Evolutionary conservation across 1,140 invertebrate species (phyloP).

Genomic region (Apis mellifera): DNA sequence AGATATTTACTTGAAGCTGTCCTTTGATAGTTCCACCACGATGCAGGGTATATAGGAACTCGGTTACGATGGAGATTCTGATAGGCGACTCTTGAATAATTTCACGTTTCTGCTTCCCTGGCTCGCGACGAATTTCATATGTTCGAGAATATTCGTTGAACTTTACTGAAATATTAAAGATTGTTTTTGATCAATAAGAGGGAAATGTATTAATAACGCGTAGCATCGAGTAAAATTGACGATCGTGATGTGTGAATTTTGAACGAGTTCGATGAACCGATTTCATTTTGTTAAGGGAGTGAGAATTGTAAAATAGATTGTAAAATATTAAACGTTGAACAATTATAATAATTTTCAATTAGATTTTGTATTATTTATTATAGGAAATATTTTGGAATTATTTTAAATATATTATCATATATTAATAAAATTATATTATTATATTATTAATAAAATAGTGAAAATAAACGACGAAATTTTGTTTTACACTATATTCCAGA

Average conservation of each 20-base stretch:
- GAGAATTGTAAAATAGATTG: no score
- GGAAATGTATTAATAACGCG: neutral
- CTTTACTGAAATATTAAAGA: neutral
- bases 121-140: neutral
- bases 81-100: constrained; percentile 15
- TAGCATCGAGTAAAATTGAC: neutral
- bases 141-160: neutral
- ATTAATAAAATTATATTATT: no score
- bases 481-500: no score
- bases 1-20: constrained; percentile 1
- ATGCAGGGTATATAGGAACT: neutral
- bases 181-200: neutral
- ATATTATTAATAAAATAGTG: no score
- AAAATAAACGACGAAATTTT: no score
- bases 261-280: neutral
- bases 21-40: constrained; percentile 4
- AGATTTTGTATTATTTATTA: no score
- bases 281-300: neutral
- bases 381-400: no score
- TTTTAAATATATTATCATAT: no score
- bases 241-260: neutral
- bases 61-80: constrained; percentile 8
- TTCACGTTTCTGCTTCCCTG: neutral
- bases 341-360: no score
- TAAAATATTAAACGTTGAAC: no score